Evolutionary conservation across 1,140 invertebrate genomes (phyloP).

Genomic region (Bombus waltoni): DNA sequence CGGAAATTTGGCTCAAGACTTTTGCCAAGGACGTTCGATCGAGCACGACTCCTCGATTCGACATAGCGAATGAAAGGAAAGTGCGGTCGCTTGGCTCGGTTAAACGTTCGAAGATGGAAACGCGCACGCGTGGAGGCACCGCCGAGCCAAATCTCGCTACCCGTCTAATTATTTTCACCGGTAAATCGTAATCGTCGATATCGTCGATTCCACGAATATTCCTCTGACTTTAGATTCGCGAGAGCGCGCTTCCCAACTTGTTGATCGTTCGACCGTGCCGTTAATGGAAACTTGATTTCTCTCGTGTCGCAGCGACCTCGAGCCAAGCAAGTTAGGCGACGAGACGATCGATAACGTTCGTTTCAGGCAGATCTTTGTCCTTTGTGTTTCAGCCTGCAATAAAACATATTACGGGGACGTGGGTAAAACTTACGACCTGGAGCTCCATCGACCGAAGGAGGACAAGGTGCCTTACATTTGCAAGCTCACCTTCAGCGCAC

Average conservation of each 20-base stretch:
- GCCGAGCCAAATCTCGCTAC: not conserved
- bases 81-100: not conserved
- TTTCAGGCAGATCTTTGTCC: not conserved
- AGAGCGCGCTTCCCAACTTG: no score
- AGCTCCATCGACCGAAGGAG: slow-evolving; percentile 91
- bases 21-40: not conserved
- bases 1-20: not conserved
- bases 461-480: slow-evolving; percentile 93
- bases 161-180: not conserved
- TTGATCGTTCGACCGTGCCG: no score
- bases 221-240: no score
- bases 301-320: not conserved
- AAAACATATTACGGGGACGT: slow-evolving; percentile 93
- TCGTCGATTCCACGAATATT: not conserved
- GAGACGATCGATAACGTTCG: not conserved
- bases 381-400: slow-evolving; percentile 89
- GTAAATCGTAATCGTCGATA: not conserved
- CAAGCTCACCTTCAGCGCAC: slow-evolving; percentile 92
- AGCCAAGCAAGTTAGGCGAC: not conserved
- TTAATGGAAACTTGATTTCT: not conserved
- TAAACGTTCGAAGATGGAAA: not conserved
- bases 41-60: not conserved
- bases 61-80: not conserved
- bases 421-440: slow-evolving; percentile 91
- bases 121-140: no score